phyloP scores from a whole-genome alignment of 2,797 vertebrate species.

The Enteromius treurensis region DNA sequence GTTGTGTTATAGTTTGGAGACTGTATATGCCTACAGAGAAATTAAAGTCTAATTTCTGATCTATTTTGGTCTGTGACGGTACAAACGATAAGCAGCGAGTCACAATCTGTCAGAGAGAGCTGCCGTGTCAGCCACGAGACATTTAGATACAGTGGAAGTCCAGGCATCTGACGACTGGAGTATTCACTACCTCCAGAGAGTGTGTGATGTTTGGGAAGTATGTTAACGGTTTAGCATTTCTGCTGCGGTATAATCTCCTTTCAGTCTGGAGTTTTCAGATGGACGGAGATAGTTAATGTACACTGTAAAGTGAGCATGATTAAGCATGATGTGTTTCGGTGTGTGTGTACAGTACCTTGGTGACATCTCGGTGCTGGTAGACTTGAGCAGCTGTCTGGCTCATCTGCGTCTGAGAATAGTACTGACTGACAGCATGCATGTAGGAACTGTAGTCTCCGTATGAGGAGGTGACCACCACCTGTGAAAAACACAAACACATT shows the following conservation, averaged over 20 bases:
- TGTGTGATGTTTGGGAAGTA: neutral
- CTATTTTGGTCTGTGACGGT: constrained; percentile 35
- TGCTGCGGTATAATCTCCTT: neutral
- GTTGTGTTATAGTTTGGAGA: neutral
- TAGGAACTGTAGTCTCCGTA: constrained; percentile 80
- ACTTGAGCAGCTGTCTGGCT: constrained; percentile 71
- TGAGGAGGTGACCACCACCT: constrained; percentile 72
- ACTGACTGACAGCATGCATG: constrained; percentile 82
- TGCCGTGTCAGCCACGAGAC: constrained; percentile 2
- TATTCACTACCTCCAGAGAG: neutral
- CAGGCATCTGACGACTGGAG: constrained; percentile 4
- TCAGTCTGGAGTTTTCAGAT: neutral
- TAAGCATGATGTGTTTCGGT: constrained; percentile 22
- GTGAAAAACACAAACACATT: constrained; percentile 54
- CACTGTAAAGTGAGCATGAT: constrained; percentile 16
- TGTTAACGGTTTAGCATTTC: neutral
- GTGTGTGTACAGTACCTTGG: constrained; percentile 70
- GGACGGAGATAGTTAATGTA: constrained; percentile 6
- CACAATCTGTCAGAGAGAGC: constrained; percentile 7
- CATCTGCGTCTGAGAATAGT: constrained; percentile 79
- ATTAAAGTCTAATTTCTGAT: constrained; percentile 12
- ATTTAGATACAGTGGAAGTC: constrained; percentile 25
- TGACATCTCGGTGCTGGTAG: constrained; percentile 69
- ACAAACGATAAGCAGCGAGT: constrained; percentile 5
- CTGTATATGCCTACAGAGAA: constrained; percentile 10